These are phyloP conservation scores for Peromyscus attwateri DNA, from an alignment of 2,797 vertebrate species.

Conservation along the genomic window DNA sequence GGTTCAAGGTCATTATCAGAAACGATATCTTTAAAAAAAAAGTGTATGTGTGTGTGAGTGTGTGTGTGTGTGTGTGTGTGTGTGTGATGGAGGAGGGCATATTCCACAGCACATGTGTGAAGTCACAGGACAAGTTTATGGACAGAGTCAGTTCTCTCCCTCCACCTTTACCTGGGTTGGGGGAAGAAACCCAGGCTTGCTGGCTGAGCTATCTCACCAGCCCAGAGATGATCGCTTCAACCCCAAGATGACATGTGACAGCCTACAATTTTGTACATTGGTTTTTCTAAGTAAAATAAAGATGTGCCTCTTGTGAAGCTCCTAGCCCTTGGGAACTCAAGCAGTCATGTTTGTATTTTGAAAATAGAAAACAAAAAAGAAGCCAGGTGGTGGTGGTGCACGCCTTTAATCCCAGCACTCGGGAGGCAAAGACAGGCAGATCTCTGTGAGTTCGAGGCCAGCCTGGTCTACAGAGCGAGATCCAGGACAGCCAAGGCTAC, in stretches of 20 bases:
- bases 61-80: neutral
- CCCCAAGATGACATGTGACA: neutral
- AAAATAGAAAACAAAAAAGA: neutral
- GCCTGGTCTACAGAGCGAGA: neutral
- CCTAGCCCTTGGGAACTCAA: neutral
- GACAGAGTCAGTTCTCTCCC: neutral
- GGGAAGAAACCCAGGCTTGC: neutral
- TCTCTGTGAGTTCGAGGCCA: neutral
- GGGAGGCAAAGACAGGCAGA: neutral
- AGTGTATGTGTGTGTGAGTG: neutral
- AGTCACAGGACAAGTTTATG: neutral
- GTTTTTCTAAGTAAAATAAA: neutral
- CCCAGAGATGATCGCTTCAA: neutral
- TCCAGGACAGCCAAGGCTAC: neutral
- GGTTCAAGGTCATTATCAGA: slow-evolving; percentile 38
- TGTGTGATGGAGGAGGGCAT: neutral
- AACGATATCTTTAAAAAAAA: slow-evolving; percentile 3
- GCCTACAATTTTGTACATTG: neutral
- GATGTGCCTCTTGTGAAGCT: neutral
- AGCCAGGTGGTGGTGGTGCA: neutral
- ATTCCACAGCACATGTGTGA: neutral
- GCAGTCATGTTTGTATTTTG: neutral
- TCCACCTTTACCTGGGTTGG: neutral
- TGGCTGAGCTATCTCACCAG: neutral
- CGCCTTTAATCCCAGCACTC: neutral